Evolutionary conservation across 92 coral and sea anemone species (phyloP).

Genomic region (Palythoa heliodiscus): DNA sequence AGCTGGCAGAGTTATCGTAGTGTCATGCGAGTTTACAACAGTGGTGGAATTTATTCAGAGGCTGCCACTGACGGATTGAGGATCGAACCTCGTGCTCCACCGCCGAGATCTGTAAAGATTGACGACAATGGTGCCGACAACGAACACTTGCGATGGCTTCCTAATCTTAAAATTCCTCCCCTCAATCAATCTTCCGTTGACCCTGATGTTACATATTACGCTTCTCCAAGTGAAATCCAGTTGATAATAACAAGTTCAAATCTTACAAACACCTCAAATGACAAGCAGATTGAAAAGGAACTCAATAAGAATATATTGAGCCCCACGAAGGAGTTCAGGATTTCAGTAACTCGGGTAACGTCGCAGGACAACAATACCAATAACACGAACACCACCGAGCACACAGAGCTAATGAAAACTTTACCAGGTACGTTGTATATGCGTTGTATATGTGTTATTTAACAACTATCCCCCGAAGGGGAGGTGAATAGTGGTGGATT

Average conservation of each 20-base stretch:
- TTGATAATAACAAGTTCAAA: slow-evolving; percentile 51
- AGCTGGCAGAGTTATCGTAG: slow-evolving; percentile 83
- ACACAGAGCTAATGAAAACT: slow-evolving; percentile 47
- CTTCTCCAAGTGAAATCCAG: slow-evolving; percentile 69
- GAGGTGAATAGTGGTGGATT: too few species aligned
- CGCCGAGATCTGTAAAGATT: slow-evolving; percentile 55
- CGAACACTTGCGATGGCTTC: slow-evolving; percentile 83
- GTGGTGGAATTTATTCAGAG: slow-evolving; percentile 71
- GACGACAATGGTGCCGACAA: slow-evolving; percentile 71
- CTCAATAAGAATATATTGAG: slow-evolving; percentile 66
- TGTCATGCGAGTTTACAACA: slow-evolving; percentile 79
- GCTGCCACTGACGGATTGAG: slow-evolving; percentile 82
- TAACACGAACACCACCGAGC: slow-evolving; percentile 69
- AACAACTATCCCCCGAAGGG: too few species aligned
- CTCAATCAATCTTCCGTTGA: slow-evolving; percentile 63
- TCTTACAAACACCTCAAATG: slow-evolving; percentile 45
- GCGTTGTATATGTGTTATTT: not conserved
- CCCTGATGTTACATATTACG: slow-evolving; percentile 63
- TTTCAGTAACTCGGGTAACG: slow-evolving; percentile 74
- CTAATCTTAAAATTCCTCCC: slow-evolving; percentile 66
- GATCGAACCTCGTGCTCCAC: slow-evolving; percentile 80
- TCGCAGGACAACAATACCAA: slow-evolving; percentile 83
- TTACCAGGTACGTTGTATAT: slow-evolving; percentile 50
- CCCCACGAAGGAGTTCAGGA: slow-evolving; percentile 72
- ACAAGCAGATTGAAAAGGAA: slow-evolving; percentile 39